Evolutionary conservation across 2,888 invertebrate genomes (phyloP), one percentile per base, ranked within the genome.

Genomic region (Macaria liturata): DNA sequence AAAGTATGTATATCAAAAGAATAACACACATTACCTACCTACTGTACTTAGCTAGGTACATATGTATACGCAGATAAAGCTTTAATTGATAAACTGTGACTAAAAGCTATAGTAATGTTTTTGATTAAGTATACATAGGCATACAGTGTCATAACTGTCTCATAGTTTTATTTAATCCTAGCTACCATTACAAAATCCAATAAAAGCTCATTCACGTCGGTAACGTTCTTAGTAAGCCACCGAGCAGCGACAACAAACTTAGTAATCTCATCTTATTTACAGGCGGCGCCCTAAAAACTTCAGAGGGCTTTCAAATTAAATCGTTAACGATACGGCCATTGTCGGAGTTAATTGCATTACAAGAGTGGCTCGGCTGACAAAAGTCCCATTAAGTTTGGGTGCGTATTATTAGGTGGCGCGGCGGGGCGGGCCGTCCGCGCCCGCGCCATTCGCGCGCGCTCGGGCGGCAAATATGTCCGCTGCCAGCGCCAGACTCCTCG

Each of bases 301-400:
- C 54, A 59, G 74, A 72, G 71, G 72, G 79, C 76, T 81, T 84
- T 84, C 84, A 84, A 88, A 88, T 88, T 87, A 88, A 88, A 86
- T 88, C 82, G 86, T 86, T 80, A 91, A 80, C 84, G 86, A 87
- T 84, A 86, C 76, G 76, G 70, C 82, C 68, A 86, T 90, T 91
- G 91, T 91, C 68, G 74, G 74, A 84, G 86, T 88, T 91, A 91
- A 91, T 91, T 91, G 91, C 88, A 90, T 91, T 91, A 91, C 85
- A 88, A 91, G 91, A 85, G 88, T 80, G 83, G 77, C 80, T 75
- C 81, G 83, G 80, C 73, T 73, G 79, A 91, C 90, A 91, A 91
- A 84, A 80, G 88, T 82, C 78, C 87, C 80, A 89, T 91, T 91
- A 91, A 89, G 84, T 89, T 88, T 84, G 75, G 81, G 83, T 75